Percentiles rank a stretch among this genome's conserved stretches.
phyloP scores from a whole-genome alignment of 2,888 invertebrate genomes.

The Drosophila meridionalis region DNA sequence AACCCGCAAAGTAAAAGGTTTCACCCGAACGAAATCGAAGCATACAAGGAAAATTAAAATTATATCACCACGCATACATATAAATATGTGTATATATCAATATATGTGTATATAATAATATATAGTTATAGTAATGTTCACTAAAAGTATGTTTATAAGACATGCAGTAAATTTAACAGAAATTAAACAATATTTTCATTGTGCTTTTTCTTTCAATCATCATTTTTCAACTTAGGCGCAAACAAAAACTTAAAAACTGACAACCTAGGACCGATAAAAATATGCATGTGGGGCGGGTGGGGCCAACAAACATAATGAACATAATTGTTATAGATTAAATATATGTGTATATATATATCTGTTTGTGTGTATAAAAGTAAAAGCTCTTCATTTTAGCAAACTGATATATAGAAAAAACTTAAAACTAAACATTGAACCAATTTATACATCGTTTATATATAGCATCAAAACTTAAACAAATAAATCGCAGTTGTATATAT shows the following conservation, averaged over 20 bases:
- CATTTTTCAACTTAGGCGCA: constrained; percentile 42
- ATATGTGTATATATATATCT: constrained; percentile 22
- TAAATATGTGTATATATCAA: constrained; percentile 33
- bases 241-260: constrained; percentile 71
- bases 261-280: constrained; percentile 57
- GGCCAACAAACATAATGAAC: constrained; percentile 56
- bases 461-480: constrained; percentile 69
- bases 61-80: constrained; percentile 78
- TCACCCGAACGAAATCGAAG: constrained; percentile 47
- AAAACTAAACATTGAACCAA: constrained; percentile 74
- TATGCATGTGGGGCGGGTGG: constrained; percentile 26
- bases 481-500: constrained; percentile 76
- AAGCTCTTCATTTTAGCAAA: constrained; percentile 53
- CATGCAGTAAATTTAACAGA: constrained; percentile 38
- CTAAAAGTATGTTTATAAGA: constrained; percentile 31
- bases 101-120: constrained; percentile 28
- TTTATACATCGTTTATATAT: constrained; percentile 51
- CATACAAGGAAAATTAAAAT: constrained; percentile 77
- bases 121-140: constrained; percentile 31
- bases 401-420: constrained; percentile 48
- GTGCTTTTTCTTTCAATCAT: constrained; percentile 6
- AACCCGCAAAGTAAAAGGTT: constrained; percentile 32
- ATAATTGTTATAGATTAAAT: constrained; percentile 31
- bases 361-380: constrained; percentile 48
- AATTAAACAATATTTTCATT: constrained; percentile 36